A percentile compares a stretch with the other conserved stretches of the same genome.
Evolutionary conservation across 2,113 vertebrate species (phyloP).

Genomic region (Coptodon rendalli): DNA sequence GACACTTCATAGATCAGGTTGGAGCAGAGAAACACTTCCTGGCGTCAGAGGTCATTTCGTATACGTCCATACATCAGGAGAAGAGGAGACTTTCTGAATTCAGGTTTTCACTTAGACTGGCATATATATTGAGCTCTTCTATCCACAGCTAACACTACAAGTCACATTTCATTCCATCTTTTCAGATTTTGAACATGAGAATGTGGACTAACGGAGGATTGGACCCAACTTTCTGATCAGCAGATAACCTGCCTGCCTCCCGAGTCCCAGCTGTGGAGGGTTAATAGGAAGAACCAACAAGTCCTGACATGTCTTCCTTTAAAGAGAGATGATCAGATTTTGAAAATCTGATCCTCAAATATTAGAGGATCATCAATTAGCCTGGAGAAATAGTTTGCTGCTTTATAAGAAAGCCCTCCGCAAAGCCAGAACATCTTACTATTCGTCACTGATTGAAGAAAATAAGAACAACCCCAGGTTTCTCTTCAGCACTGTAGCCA

Average conservation of each 20-base stretch:
- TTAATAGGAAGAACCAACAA: background rate
- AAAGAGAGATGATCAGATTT: background rate
- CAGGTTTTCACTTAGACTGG: constrained; percentile 2
- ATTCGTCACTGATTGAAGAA: too few relatives aligned
- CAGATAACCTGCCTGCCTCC: background rate
- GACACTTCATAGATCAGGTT: constrained; percentile 7
- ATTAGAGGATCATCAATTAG: too few relatives aligned
- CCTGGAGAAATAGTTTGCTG: too few relatives aligned
- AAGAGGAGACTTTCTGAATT: constrained; percentile 24
- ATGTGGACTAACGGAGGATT: background rate
- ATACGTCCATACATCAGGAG: constrained; percentile 36
- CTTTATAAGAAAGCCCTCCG: too few relatives aligned
- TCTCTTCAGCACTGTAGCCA: too few relatives aligned
- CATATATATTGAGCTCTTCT: background rate
- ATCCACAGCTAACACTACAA: background rate
- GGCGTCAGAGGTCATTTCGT: constrained; percentile 48
- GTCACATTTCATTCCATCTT: background rate
- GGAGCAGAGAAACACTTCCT: constrained; percentile 44
- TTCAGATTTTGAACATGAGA: background rate
- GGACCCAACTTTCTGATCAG: background rate
- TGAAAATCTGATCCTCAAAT: background rate
- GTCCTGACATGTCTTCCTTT: background rate
- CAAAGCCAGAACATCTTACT: too few relatives aligned
- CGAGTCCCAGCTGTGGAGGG: background rate
- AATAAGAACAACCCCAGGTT: too few relatives aligned